Conservation (phyloP, 2,888 invertebrate genomes). For the Malthinus seriepunctatus region DNA sequence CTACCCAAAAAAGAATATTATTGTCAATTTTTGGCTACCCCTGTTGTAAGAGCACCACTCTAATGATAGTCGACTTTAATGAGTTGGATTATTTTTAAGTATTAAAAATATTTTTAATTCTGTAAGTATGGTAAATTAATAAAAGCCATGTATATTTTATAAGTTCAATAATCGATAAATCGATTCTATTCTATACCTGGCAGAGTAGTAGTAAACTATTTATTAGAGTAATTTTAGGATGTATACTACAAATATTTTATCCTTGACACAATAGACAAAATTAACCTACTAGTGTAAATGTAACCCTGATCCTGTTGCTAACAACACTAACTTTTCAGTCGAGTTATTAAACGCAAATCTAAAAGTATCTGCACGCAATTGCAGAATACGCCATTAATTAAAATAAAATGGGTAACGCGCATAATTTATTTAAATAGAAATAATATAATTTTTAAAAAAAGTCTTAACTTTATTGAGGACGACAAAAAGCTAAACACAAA, state of each 20-base stretch:
- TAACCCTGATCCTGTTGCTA: slow-evolving; percentile 18
- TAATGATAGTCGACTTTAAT: no score
- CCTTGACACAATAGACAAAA: slow-evolving; percentile 17
- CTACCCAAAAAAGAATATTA: no score
- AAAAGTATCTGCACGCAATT: slow-evolving; percentile 14
- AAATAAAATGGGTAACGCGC: not conserved
- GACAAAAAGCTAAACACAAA: slow-evolving; percentile 1
- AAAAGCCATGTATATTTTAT: not conserved
- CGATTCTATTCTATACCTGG: not conserved
- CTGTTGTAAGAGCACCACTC: no score
- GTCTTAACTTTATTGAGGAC: slow-evolving; percentile 2
- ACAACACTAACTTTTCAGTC: slow-evolving; percentile 10
- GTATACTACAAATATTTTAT: slow-evolving; percentile 4
- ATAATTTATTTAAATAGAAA: slow-evolving; percentile 4
- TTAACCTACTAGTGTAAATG: slow-evolving; percentile 13
- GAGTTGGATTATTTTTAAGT: no score
- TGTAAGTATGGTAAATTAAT: not conserved
- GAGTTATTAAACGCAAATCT: slow-evolving; percentile 8
- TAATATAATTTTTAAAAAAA: not conserved
- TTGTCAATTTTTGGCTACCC: no score
- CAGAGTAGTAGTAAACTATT: not conserved
- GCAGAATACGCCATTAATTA: slow-evolving; percentile 10
- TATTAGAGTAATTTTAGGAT: slow-evolving; percentile 2
- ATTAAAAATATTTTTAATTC: not conserved
- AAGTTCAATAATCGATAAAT: not conserved